Percentiles rank a stretch among this genome's conserved stretches.
phyloP scores from a whole-genome alignment of 30 jellyfish, hydroid and myxozoan genomes.

The Aurelia aurita region DNA sequence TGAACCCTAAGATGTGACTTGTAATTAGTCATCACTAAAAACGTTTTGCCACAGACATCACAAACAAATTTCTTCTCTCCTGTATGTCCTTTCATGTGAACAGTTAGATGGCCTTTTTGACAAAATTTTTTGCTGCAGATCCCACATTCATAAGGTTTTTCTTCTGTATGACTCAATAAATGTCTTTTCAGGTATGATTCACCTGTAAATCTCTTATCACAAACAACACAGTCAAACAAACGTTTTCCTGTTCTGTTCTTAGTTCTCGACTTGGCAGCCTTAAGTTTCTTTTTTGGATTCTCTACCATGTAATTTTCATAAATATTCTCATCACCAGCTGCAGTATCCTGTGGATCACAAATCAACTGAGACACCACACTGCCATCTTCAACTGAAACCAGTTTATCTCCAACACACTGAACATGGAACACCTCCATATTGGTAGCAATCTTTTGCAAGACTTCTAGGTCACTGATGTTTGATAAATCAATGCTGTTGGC shows the following conservation, averaged over 20 bases:
- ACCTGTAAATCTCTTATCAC: conserved; percentile 14
- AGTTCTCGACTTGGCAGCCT: too few species aligned
- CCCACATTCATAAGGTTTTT: conserved; percentile 25
- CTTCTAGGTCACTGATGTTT: too few species aligned
- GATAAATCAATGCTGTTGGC: too few species aligned
- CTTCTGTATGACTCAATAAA: conserved; percentile 15
- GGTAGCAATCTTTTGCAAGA: too few species aligned
- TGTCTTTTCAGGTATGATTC: conserved; percentile 1
- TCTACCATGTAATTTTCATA: too few species aligned
- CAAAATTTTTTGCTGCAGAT: conserved; percentile 32
- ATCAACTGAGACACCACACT: too few species aligned
- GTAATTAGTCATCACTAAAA: background rate
- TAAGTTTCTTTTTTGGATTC: too few species aligned
- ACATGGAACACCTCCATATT: too few species aligned
- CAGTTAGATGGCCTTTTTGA: conserved; percentile 12
- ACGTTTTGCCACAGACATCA: conserved; percentile 49
- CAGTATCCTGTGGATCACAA: too few species aligned
- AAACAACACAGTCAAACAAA: background rate
- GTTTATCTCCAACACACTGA: too few species aligned
- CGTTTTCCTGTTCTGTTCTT: too few species aligned
- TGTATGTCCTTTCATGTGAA: conserved; percentile 11
- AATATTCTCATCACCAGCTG: background rate
- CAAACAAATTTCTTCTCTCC: conserved; percentile 29
- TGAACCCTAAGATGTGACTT: conserved; percentile 27
- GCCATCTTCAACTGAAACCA: too few species aligned